These are phyloP conservation scores for Narcine bancroftii DNA, from an alignment of 2,113 vertebrate species.

Conservation along the genomic window DNA sequence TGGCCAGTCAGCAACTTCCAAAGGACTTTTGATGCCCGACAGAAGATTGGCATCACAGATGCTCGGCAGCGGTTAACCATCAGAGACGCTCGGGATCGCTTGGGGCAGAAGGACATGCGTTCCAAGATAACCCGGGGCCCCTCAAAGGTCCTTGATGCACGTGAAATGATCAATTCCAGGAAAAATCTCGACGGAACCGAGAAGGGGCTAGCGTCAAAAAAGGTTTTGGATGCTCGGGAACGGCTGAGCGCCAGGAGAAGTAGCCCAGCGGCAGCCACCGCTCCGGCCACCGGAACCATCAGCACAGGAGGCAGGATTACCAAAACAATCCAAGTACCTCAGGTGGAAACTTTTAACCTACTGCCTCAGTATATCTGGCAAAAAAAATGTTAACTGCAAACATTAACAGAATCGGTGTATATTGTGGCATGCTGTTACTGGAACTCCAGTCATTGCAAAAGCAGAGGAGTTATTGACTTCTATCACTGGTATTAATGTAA, in stretches of 20 bases:
- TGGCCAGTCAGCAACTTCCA: slow-evolving; percentile 52
- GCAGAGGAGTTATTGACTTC: too few species aligned
- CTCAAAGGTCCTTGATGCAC: slow-evolving; percentile 69
- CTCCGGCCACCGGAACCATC: slow-evolving; percentile 49
- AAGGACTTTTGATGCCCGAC: slow-evolving; percentile 78
- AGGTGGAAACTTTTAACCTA: slow-evolving; percentile 24
- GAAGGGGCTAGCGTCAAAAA: slow-evolving; percentile 59
- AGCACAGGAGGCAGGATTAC: slow-evolving; percentile 78
- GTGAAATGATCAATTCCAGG: slow-evolving; percentile 88
- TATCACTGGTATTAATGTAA: too few species aligned
- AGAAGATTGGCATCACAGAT: slow-evolving; percentile 81
- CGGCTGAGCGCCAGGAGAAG: slow-evolving; percentile 83
- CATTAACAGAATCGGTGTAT: not conserved
- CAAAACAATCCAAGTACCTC: slow-evolving; percentile 86
- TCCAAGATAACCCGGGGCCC: slow-evolving; percentile 80
- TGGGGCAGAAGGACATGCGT: slow-evolving; percentile 82
- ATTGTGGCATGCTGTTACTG: not conserved
- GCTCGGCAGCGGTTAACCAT: slow-evolving; percentile 76
- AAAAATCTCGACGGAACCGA: slow-evolving; percentile 62
- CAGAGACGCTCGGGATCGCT: slow-evolving; percentile 87
- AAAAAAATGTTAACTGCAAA: not conserved
- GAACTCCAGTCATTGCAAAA: not conserved
- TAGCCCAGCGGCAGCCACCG: slow-evolving; percentile 55
- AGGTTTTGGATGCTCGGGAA: slow-evolving; percentile 81
- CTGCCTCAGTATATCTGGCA: slow-evolving; percentile 5